Base-by-base conservation (phyloP, 2,888 invertebrate genomes). In the Phengaris alcon region DNA sequence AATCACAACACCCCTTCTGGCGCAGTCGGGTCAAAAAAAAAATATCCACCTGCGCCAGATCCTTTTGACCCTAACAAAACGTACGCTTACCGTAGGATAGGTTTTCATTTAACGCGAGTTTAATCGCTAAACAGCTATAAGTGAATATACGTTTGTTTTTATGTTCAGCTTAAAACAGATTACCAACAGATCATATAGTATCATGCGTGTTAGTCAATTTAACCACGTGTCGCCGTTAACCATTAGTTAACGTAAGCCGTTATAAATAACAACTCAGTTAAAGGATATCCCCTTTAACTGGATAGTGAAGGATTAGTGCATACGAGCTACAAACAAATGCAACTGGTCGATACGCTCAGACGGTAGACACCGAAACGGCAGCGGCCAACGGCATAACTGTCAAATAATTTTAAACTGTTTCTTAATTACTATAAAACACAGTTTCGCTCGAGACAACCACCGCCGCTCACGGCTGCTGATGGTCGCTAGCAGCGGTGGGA, bases 181-280 rank as follows among this genome's bases (percentile, higher is more conserved):
- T 64, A 44, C 64, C 64, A 64, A 35, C 12, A 64, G 64, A 64
- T 64, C 64, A 64, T 64, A 64, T 12, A 64, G 64, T 6, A 12
- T 64, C 13, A 52, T 72, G 54, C 35, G 54, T 52, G 72, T 72
- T 72, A 13, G 52, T 72, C 64, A 64, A 64, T 70, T 70, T 72
- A 72, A 72, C 44, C 72, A 48, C 48, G 72, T 64, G 64, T 54
- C 72, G 22, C 72, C 35, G 52, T 44, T 22, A 72, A 12, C 72
- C 54, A 72, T 72, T 72, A 72, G 72, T 54, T 72, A 72, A 54
- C 72, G 51, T 72, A 52, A 70, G 52, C 52, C 7, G 52, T 35
- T 54, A 70, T 70, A 72, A 72, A 72, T 72, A 72, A 72, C 70
- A 64, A 35, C 35, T 64, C 64, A 12, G 64, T 64, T 64, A 64